phyloP scores from a whole-genome alignment of 92 coral and sea anemone genomes.

The Zoanthus sociatus region DNA sequence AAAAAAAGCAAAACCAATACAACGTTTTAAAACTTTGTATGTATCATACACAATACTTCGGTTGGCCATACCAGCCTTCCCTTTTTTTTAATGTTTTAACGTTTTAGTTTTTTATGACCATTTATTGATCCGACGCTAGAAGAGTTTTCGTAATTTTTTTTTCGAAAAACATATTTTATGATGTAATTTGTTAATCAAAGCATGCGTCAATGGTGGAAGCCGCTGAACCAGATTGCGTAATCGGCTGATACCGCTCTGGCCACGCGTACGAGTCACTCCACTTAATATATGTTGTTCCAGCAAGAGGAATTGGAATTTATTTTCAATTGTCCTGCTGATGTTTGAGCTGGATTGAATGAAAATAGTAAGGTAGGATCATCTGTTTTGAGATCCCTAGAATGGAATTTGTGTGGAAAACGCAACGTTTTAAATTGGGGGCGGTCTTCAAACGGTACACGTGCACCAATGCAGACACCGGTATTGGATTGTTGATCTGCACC shows the following conservation, averaged over 20 bases:
- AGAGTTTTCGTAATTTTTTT: too few relatives aligned
- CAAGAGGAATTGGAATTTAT: not conserved
- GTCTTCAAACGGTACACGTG: constrained; percentile 38
- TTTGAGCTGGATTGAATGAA: not conserved
- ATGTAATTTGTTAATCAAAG: not conserved
- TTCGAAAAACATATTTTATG: too few relatives aligned
- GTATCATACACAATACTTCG: too few relatives aligned
- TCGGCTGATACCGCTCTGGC: constrained; percentile 21
- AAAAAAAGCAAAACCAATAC: too few relatives aligned
- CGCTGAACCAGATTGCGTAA: constrained; percentile 47
- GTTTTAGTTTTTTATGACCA: too few relatives aligned
- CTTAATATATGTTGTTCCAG: not conserved
- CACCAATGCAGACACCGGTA: constrained; percentile 5
- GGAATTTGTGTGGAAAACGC: not conserved
- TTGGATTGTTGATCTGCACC: not conserved
- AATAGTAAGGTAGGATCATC: constrained; percentile 23
- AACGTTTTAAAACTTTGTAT: too few relatives aligned
- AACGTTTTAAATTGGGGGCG: not conserved
- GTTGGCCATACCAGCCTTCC: too few relatives aligned
- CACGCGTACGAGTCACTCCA: constrained; percentile 24
- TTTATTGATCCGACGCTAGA: too few relatives aligned
- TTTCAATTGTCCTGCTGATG: not conserved
- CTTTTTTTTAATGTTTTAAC: too few relatives aligned
- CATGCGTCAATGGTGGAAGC: constrained; percentile 28
- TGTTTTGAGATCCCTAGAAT: not conserved